These are phyloP conservation scores for Stigmatopora nigra DNA, from an alignment of 2,113 vertebrate genomes.

Conservation along the genomic window DNA sequence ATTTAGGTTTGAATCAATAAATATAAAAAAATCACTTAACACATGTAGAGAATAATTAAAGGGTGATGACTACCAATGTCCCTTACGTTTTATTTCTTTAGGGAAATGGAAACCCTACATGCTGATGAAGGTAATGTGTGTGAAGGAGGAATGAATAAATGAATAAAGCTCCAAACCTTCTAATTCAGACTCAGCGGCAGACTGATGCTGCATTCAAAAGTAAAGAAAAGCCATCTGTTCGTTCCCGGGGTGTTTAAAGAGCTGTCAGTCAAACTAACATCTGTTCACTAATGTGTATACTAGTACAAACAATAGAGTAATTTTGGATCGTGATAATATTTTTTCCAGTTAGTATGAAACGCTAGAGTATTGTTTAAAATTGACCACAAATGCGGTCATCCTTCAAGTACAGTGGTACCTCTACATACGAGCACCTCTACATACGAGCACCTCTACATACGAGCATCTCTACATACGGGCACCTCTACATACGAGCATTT, in stretches of 20 bases:
- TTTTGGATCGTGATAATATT: not conserved
- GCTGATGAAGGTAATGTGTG: not conserved
- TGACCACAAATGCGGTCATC: not conserved
- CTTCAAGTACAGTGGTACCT: too few relatives aligned
- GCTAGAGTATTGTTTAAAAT: not conserved
- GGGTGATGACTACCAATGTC: too few relatives aligned
- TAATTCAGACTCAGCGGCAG: slow-evolving; percentile 24
- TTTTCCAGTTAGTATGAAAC: not conserved
- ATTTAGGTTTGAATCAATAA: too few relatives aligned
- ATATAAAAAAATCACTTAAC: too few relatives aligned
- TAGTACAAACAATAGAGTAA: not conserved
- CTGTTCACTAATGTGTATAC: slow-evolving; percentile 1
- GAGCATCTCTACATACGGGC: too few relatives aligned
- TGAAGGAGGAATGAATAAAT: slow-evolving; percentile 2
- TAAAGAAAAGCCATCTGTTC: slow-evolving; percentile 33
- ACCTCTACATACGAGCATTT: too few relatives aligned
- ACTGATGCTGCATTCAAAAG: slow-evolving; percentile 17
- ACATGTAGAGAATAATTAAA: too few relatives aligned
- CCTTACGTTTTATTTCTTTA: too few relatives aligned
- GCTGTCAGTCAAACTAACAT: slow-evolving; percentile 13
- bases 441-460: too few relatives aligned
- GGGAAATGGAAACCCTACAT: not conserved
- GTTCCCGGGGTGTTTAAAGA: not conserved
- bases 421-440: too few relatives aligned
- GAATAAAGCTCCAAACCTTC: slow-evolving; percentile 9